Evolutionary conservation across 2,797 vertebrate genomes (phyloP).

Genomic region (Enteromius afrohamiltoni): DNA sequence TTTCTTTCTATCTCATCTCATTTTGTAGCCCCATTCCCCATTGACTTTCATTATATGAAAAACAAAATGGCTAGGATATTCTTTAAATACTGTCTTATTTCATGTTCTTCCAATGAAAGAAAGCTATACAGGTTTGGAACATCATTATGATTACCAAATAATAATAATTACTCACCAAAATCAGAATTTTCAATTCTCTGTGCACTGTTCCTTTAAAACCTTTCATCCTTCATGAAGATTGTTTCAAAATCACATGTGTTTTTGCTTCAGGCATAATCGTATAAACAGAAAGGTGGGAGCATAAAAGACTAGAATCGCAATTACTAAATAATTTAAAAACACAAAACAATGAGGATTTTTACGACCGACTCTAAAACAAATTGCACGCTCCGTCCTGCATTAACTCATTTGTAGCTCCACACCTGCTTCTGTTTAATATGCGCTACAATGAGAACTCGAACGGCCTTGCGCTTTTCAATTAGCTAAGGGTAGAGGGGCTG

Average conservation of each 20-base stretch:
- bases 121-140: not conserved
- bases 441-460: not conserved
- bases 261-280: constrained; percentile 11
- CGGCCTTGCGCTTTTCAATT: constrained; percentile 35
- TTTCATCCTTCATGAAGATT: not conserved
- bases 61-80: not conserved
- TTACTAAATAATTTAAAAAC: constrained; percentile 14
- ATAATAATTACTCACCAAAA: not conserved
- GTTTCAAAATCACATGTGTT: not conserved
- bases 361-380: constrained; percentile 25
- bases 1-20: not conserved
- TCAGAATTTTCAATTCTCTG: not conserved
- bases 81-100: not conserved
- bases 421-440: constrained; percentile 43
- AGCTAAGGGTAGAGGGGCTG: not conserved
- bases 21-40: not conserved
- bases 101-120: not conserved
- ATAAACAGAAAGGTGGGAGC: constrained; percentile 10
- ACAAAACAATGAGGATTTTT: constrained; percentile 16
- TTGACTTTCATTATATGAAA: not conserved
- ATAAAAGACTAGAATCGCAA: not conserved
- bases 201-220: constrained; percentile 1
- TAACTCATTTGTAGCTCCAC: constrained; percentile 25
- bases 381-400: not conserved
- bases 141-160: not conserved